Evolutionary conservation across 64 coral and sea anemone genomes (phyloP), one percentile per base, ranked within the genome.

Genomic region (Hydrozoanthus tunicans): DNA sequence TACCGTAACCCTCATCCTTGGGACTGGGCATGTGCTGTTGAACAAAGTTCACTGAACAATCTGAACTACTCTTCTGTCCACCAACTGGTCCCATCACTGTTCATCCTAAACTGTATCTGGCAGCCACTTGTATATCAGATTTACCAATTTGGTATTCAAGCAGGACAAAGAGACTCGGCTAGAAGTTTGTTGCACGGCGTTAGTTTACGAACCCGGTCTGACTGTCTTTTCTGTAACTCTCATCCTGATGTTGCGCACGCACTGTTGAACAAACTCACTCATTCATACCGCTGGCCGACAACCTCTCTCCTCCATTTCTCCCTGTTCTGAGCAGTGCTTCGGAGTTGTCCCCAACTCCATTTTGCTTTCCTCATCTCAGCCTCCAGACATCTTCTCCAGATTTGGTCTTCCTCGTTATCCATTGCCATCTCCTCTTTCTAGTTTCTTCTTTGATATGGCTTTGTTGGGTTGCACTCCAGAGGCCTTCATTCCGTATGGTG

Each of bases 41-140:
- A 73, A 83, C 81, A 83, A 84, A 51, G 56, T 59, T 70, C 27
- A 62, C 80, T 5, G 80, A 83, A 63, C 55, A 72, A 51, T 12
- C 0, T 51, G 67, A 62, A 73, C 17, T 63, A 11, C 58, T 85
- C 56, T 77, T 58, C 68, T 71, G 13, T 51, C 65, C 80, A 63
- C 56, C 14, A 8, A 89, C 78, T 53, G 92, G 75, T 51, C 84
- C 83, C 20, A 79, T 88, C 57, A 88, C 84, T 53, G 84, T 79
- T 77, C 76, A 88, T 64, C 93, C 93, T 59, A 90, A 57, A 14
- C 67, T 82, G 58, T 95, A 94, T 75, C 74, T 69, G 32, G 92
- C 59, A 55, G 89, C 93, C 23, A 86, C 54, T 64, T 90, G 90
- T 13, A 89, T 77, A 11, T 43, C 70, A 73, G 12, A 8, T 77